Percentiles rank a stretch among this genome's conserved stretches.
phyloP scores from a whole-genome alignment of 2,113 vertebrate species.

The Conger conger region DNA sequence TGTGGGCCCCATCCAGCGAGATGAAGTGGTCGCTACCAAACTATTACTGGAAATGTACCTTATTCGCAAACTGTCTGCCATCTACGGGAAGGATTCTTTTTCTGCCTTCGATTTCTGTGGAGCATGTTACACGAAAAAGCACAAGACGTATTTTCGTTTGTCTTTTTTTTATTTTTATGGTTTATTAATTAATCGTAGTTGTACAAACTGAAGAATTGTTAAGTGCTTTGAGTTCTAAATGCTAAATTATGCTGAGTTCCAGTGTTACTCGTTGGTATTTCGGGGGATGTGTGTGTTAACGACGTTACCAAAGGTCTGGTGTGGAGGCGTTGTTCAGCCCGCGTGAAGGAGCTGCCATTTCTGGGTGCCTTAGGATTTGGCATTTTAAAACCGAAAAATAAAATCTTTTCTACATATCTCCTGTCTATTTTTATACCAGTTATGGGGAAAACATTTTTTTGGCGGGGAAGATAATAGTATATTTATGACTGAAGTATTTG shows the following conservation, averaged over 20 bases:
- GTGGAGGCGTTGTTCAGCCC: background rate
- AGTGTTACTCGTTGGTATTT: background rate
- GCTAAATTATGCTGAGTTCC: constrained; percentile 5
- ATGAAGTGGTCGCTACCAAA: background rate
- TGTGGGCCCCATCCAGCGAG: background rate
- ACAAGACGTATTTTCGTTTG: background rate
- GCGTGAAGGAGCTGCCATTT: background rate
- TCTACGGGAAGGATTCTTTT: constrained; percentile 11
- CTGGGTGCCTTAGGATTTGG: background rate
- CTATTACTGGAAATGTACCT: background rate
- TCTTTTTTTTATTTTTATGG: background rate
- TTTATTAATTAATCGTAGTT: constrained; percentile 44
- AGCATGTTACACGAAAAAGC: constrained; percentile 32
- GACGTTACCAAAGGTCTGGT: background rate
- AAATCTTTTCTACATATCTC: constrained; percentile 12
- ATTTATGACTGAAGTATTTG: too few relatives aligned
- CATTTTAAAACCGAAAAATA: constrained; percentile 13
- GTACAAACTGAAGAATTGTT: background rate
- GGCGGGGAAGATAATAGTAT: too few relatives aligned
- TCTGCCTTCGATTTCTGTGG: constrained; percentile 29
- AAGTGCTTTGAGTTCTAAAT: background rate
- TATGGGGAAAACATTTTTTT: background rate
- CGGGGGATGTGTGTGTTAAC: background rate
- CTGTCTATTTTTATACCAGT: background rate
- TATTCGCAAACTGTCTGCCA: background rate